Evolutionary conservation across 2,888 invertebrate genomes (phyloP).

Genomic region (Caprella mutica): DNA sequence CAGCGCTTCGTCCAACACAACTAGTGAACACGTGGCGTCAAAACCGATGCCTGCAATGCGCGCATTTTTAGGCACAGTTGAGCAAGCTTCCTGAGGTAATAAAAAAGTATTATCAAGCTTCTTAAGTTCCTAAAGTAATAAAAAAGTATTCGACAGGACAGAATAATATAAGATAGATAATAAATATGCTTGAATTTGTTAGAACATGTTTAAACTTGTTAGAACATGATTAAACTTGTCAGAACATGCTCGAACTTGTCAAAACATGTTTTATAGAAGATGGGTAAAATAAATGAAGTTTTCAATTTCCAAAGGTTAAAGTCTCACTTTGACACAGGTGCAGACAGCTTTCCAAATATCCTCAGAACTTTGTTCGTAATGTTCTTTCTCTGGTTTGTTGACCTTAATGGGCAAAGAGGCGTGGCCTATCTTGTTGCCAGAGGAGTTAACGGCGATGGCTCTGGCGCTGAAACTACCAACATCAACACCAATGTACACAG

Average conservation of each 20-base stretch:
- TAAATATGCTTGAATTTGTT: too few species aligned
- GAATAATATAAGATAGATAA: too few species aligned
- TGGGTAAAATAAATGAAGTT: too few species aligned
- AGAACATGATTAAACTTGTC: too few species aligned
- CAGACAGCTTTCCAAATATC: constrained; percentile 73
- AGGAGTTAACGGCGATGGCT: constrained; percentile 61
- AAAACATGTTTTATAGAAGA: too few species aligned
- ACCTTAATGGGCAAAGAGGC: constrained; percentile 57
- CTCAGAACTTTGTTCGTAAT: constrained; percentile 80
- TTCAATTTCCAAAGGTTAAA: too few species aligned
- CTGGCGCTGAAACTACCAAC: constrained; percentile 86
- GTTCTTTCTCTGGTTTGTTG: constrained; percentile 62
- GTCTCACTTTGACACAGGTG: constrained; percentile 62
- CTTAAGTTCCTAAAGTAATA: neutral
- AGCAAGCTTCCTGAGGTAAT: too few species aligned
- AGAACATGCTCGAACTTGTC: too few species aligned
- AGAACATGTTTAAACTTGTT: too few species aligned
- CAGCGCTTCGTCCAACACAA: constrained; percentile 58
- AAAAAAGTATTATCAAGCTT: too few species aligned
- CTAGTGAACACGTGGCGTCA: constrained; percentile 90
- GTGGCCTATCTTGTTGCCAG: constrained; percentile 55
- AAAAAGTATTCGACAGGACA: too few species aligned
- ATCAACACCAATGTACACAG: constrained; percentile 61
- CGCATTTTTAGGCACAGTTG: constrained; percentile 46
- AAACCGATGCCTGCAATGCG: constrained; percentile 77